These are phyloP conservation scores for Catocala sponsa DNA, from an alignment of 2,888 invertebrate species.

Conservation along the genomic window DNA sequence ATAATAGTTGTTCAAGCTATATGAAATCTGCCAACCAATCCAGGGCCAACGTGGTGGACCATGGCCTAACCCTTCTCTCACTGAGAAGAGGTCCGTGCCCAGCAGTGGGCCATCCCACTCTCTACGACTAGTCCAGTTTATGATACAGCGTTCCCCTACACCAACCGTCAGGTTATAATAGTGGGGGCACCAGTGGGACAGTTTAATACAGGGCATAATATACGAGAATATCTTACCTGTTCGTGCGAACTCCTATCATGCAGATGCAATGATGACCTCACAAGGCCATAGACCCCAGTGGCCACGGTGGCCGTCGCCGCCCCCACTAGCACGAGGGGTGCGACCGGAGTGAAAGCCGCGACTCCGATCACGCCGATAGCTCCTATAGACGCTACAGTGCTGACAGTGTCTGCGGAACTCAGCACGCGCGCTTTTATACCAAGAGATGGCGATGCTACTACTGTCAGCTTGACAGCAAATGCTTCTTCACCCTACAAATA, in stretches of 20 bases:
- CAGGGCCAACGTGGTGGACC: too few species aligned
- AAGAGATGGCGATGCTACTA: conserved; percentile 75
- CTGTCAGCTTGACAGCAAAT: conserved; percentile 75
- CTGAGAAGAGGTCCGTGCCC: too few species aligned
- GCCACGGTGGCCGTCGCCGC: conserved; percentile 80
- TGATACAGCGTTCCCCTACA: too few species aligned
- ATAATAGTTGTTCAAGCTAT: too few species aligned
- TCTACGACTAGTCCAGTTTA: too few species aligned
- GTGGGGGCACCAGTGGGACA: too few species aligned
- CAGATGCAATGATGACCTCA: conserved; percentile 81
- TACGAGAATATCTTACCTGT: conserved; percentile 70
- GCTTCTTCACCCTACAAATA: conserved; percentile 66
- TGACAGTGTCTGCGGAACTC: conserved; percentile 77
- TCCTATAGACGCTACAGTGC: conserved; percentile 75
- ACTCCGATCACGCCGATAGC: conserved; percentile 85
- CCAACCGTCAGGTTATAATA: too few species aligned
- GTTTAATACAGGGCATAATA: too few species aligned
- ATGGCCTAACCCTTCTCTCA: too few species aligned
- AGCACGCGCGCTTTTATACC: conserved; percentile 76
- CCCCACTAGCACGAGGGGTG: conserved; percentile 79
- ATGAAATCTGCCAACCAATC: too few species aligned
- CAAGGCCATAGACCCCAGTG: conserved; percentile 85
- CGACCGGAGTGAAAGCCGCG: conserved; percentile 84
- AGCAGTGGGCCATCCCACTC: too few species aligned
- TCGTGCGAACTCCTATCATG: conserved; percentile 83